phyloP scores from a whole-genome alignment of 2,888 invertebrate species.

The Eustalomyia histrio region DNA sequence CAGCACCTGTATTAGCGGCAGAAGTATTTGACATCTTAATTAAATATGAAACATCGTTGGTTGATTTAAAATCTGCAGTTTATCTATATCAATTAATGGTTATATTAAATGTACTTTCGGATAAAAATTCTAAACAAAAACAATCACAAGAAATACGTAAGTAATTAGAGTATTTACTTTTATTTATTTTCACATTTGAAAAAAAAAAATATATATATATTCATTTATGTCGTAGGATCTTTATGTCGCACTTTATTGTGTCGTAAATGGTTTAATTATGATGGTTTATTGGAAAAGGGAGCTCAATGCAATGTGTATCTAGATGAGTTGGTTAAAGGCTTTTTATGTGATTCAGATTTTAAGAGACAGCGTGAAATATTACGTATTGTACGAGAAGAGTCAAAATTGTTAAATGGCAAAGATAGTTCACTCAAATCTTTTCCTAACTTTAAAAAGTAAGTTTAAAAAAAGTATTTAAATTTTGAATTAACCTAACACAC shows the following conservation, averaged over 20 bases:
- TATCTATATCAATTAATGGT: constrained; percentile 73
- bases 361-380: constrained; percentile 82
- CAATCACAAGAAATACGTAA: constrained; percentile 74
- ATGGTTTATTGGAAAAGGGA: constrained; percentile 84
- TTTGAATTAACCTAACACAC: too few species aligned
- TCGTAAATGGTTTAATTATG: constrained; percentile 85
- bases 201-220: background rate
- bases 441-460: constrained; percentile 83
- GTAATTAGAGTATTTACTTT: constrained; percentile 43
- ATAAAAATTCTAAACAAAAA: constrained; percentile 49
- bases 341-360: constrained; percentile 82
- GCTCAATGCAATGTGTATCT: constrained; percentile 83
- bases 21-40: constrained; percentile 71
- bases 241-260: constrained; percentile 82
- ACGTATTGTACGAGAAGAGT: constrained; percentile 82
- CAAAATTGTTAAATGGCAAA: constrained; percentile 81
- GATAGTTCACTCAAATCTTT: constrained; percentile 83
- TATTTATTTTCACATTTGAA: too few species aligned
- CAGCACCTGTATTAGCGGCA: constrained; percentile 65
- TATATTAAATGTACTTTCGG: constrained; percentile 71
- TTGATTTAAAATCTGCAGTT: constrained; percentile 76
- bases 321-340: constrained; percentile 84
- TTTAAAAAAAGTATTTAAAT: background rate
- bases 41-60: constrained; percentile 70
- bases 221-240: constrained; percentile 71